phyloP scores from a whole-genome alignment of 2,888 invertebrate genomes.

The Odontomyia ornata region DNA sequence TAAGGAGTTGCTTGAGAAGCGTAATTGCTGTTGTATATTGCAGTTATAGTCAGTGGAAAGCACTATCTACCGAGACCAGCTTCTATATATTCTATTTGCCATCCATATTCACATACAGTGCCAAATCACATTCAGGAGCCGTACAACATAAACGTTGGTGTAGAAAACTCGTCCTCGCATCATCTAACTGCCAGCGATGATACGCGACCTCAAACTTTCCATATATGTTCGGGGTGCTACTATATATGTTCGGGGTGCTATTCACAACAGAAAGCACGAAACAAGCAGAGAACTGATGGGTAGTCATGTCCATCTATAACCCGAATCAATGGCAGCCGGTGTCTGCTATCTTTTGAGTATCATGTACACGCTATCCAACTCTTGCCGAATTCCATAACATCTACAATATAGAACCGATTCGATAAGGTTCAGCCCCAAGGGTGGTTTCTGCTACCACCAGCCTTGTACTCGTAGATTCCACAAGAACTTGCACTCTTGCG shows the following conservation, averaged over 20 bases:
- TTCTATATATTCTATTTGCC: background rate
- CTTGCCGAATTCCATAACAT: constrained; percentile 38
- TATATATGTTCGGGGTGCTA: constrained; percentile 1
- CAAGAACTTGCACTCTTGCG: background rate
- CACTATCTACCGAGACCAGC: constrained; percentile 17
- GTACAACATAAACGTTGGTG: constrained; percentile 18
- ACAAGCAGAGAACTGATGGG: constrained; percentile 46
- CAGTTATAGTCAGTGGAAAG: constrained; percentile 3
- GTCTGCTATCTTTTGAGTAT: constrained; percentile 34
- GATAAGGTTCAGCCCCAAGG: constrained; percentile 14
- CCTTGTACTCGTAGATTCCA: background rate
- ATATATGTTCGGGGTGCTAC: constrained; percentile 3
- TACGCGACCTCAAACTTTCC: constrained; percentile 38
- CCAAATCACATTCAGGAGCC: background rate
- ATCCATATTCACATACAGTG: constrained; percentile 18
- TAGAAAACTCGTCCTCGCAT: constrained; percentile 17
- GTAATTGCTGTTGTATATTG: background rate
- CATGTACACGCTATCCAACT: constrained; percentile 28
- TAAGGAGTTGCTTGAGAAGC: background rate
- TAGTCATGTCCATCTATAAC: constrained; percentile 49
- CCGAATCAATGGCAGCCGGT: constrained; percentile 27
- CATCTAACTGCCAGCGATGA: constrained; percentile 37
- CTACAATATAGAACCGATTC: constrained; percentile 35
- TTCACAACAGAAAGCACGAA: constrained; percentile 11
- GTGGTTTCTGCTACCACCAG: constrained; percentile 3